These are phyloP conservation scores for Cynopterus sphinx DNA, from an alignment of 2,797 vertebrate species.

Conservation along the genomic window DNA sequence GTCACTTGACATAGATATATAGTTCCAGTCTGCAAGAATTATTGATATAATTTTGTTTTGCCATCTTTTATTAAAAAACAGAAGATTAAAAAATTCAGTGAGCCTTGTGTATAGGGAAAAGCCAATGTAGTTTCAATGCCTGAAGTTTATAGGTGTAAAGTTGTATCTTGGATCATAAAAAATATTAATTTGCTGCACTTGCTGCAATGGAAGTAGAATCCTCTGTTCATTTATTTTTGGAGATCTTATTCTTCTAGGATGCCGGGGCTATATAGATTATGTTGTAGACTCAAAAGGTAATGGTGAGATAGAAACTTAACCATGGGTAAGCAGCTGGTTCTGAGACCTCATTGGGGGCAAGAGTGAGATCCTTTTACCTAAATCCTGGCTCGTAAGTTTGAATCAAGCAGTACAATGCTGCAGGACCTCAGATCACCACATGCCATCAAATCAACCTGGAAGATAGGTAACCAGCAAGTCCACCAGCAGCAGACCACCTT, in stretches of 20 bases:
- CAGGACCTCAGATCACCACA: background rate
- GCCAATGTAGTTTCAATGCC: background rate
- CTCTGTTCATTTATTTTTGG: background rate
- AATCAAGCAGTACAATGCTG: background rate
- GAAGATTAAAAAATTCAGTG: background rate
- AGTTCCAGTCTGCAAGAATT: conserved; percentile 53
- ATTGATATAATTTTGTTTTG: conserved; percentile 54
- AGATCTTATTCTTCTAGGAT: background rate
- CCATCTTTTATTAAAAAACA: conserved; percentile 40
- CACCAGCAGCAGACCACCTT: background rate
- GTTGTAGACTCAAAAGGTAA: background rate
- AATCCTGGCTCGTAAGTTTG: background rate
- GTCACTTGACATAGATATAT: background rate
- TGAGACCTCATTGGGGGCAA: background rate
- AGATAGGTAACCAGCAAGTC: background rate
- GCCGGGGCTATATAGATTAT: too few species aligned
- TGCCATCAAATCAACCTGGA: background rate
- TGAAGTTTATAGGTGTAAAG: background rate
- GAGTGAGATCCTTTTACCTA: background rate
- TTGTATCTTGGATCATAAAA: background rate
- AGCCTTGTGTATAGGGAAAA: background rate
- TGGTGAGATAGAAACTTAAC: background rate
- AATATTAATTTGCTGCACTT: background rate
- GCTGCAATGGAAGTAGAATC: background rate
- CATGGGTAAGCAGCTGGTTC: background rate